These are phyloP conservation scores for Eupithecia insigniata DNA, from an alignment of 2,888 invertebrate species.

Conservation along the genomic window DNA sequence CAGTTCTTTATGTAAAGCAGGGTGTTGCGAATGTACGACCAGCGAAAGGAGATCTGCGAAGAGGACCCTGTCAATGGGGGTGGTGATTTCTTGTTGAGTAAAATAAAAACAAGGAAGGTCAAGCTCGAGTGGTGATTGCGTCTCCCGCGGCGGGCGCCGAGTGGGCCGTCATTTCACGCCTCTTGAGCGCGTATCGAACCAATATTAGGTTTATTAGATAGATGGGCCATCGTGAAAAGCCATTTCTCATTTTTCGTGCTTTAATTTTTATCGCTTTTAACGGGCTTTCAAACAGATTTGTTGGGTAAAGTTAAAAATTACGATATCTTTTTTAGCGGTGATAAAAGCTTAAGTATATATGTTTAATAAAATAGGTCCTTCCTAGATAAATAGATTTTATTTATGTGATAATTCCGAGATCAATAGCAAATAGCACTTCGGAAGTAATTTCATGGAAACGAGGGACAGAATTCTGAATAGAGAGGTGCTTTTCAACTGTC, in stretches of 20 bases:
- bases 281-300: slow-evolving; percentile 48
- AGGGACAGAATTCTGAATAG: not conserved
- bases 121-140: slow-evolving; percentile 55
- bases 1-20: slow-evolving; percentile 60
- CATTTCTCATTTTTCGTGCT: slow-evolving; percentile 70
- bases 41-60: slow-evolving; percentile 49
- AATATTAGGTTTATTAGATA: slow-evolving; percentile 83
- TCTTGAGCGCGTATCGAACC: slow-evolving; percentile 81
- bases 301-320: slow-evolving; percentile 41
- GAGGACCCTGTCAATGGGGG: slow-evolving; percentile 38
- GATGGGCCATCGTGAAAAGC: slow-evolving; percentile 72
- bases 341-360: slow-evolving; percentile 10
- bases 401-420: not conserved
- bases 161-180: slow-evolving; percentile 78
- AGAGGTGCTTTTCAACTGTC: slow-evolving; percentile 5
- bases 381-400: slow-evolving; percentile 13
- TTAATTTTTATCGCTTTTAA: slow-evolving; percentile 60
- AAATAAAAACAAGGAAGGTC: slow-evolving; percentile 63
- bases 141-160: slow-evolving; percentile 53
- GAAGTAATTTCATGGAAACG: not conserved
- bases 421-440: not conserved
- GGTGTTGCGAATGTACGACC: slow-evolving; percentile 37
- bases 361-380: not conserved
- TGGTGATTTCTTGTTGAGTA: slow-evolving; percentile 39
- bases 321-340: slow-evolving; percentile 7